phyloP scores from a whole-genome alignment of 2,797 vertebrate species.

The Pagetopsis macropterus region DNA sequence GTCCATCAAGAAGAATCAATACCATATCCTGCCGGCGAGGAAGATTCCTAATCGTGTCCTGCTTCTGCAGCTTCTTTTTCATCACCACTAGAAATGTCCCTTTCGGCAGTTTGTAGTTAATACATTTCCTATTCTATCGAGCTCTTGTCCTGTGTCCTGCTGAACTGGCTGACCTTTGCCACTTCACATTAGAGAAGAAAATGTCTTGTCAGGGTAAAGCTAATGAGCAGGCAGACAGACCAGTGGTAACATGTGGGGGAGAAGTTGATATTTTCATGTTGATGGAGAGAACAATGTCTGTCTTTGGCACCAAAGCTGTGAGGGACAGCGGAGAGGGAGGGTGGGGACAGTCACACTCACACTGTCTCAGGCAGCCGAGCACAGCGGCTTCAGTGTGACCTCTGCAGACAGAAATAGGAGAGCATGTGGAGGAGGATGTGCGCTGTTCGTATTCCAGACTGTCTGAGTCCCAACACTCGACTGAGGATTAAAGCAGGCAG shows the following conservation, averaged over 20 bases:
- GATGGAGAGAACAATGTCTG: constrained; percentile 55
- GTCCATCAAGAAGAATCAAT: not conserved
- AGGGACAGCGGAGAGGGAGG: constrained; percentile 13
- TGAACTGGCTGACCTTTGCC: constrained; percentile 52
- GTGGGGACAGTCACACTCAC: constrained; percentile 45
- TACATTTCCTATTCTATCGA: constrained; percentile 1
- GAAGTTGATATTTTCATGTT: constrained; percentile 53
- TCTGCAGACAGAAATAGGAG: constrained; percentile 62
- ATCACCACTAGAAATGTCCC: not conserved
- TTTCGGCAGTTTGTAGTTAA: not conserved
- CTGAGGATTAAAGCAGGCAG: constrained; percentile 49
- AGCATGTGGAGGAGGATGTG: constrained; percentile 47
- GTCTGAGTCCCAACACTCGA: constrained; percentile 46
- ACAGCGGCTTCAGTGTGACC: constrained; percentile 50
- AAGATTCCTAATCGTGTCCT: not conserved
- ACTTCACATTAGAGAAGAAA: constrained; percentile 25
- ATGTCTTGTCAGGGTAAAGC: constrained; percentile 41
- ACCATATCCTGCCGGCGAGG: not conserved
- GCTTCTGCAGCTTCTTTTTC: not conserved
- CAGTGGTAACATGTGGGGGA: constrained; percentile 20
- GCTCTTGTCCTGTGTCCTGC: constrained; percentile 18
- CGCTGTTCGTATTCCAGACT: constrained; percentile 39
- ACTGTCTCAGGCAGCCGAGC: constrained; percentile 50
- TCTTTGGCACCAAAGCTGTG: constrained; percentile 59
- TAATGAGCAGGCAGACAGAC: constrained; percentile 37